Base-by-base conservation (phyloP, 1,140 invertebrate species). In the Lasioglossum baleicum region DNA sequence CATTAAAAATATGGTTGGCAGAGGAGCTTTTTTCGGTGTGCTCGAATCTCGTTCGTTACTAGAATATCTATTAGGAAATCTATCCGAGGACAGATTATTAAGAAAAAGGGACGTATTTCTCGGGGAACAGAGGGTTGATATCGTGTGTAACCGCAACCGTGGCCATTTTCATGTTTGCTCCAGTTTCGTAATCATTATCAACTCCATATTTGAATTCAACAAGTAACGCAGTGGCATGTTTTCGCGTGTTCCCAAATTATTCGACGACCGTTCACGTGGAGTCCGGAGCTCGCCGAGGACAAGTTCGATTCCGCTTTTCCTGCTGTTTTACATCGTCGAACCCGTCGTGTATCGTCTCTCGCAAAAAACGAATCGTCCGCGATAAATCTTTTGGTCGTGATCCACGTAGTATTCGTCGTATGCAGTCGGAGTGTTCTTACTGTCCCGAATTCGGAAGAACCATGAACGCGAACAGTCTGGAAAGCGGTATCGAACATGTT, bases 131-230 rank as follows among this genome's bases (percentile, higher is more conserved):
- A 87, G 88, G 87, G 85, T 91, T 90, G 88, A 88, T 89, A 86
- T 82, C 85, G 89, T 89, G 88, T 88, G 84, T 87, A 89, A 91
- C 85, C 88, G 88, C 90, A 92, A 89, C 90, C 90, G 91, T 91
- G 89, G 92, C 91, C 92, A 93, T 93, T 92, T 93, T 92, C 88
- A 89, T 90, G 88, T 90, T 89, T 90, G 87, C 91, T 88, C 88
- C 88, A 90, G 89, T 93, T 92, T 92, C 91, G 92, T 92, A 93
- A 93, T 92, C 92, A 89, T 90, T 92, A 90, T 92, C 91, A 92
- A 90, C 90, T 90, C 90, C 91, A 92, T 92, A 91, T 92, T 92
- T 91, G 91, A 91, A 92, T 92, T 93, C 90, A 92, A 92, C 92
- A 91, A 93, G 91, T 92, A 92, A 84, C 69, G 82, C 84, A 84